Conservation (phyloP, 2,888 invertebrate species). For the Scaptomyza tumidula region DNA sequence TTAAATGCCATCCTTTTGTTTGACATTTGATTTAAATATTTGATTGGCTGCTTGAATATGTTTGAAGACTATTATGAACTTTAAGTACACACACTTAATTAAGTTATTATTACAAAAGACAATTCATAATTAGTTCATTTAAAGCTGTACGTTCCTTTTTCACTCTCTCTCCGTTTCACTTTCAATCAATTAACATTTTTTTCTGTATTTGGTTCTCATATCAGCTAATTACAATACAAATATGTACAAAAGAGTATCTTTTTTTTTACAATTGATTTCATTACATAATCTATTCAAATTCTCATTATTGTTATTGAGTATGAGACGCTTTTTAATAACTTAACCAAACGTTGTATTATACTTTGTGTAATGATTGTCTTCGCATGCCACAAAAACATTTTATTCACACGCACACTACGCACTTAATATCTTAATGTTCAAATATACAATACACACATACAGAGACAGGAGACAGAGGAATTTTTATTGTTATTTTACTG, state of each 20-base stretch:
- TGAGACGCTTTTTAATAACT: too few species aligned
- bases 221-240: too few species aligned
- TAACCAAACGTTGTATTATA: too few species aligned
- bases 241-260: too few species aligned
- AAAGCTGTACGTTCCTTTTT: too few species aligned
- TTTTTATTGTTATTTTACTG: slow-evolving; percentile 69
- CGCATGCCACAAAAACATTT: neutral
- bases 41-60: slow-evolving; percentile 6
- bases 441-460: slow-evolving; percentile 1
- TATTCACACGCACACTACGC: neutral
- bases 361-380: slow-evolving; percentile 1
- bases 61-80: slow-evolving; percentile 5
- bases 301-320: too few species aligned
- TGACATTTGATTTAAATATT: slow-evolving; percentile 18
- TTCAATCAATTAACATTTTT: too few species aligned
- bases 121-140: neutral
- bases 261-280: too few species aligned
- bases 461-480: slow-evolving; percentile 11
- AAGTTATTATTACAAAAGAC: slow-evolving; percentile 21
- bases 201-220: too few species aligned
- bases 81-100: slow-evolving; percentile 43
- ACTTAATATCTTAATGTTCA: slow-evolving; percentile 63
- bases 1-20: too few species aligned
- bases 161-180: too few species aligned
- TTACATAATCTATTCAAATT: too few species aligned